A percentile compares a stretch with the other conserved stretches of the same genome.
These are phyloP conservation scores for Acomys russatus DNA, from an alignment of 2,797 vertebrate genomes.

Conservation along the genomic window DNA sequence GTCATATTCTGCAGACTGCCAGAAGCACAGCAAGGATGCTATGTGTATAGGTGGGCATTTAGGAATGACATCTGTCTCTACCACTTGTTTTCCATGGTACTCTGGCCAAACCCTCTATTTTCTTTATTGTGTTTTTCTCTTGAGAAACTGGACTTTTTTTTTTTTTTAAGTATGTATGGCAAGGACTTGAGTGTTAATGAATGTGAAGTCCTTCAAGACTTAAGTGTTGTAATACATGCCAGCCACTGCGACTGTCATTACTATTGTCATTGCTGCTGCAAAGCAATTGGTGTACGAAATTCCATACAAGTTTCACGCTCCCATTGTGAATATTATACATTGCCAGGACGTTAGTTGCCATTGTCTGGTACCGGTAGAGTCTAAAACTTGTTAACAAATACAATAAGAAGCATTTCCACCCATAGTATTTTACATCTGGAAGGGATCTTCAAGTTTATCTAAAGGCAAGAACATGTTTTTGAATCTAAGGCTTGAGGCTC, in stretches of 20 bases:
- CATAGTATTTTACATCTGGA: conserved; percentile 50
- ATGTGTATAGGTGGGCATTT: not conserved
- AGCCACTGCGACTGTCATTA: not conserved
- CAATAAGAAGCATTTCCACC: conserved; percentile 4
- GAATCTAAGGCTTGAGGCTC: conserved; percentile 34
- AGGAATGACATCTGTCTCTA: conserved; percentile 47
- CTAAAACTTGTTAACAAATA: conserved; percentile 32
- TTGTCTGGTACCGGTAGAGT: not conserved
- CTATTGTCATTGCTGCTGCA: not conserved
- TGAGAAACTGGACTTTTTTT: conserved; percentile 10
- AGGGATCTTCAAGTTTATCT: conserved; percentile 7
- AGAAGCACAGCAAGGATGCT: not conserved
- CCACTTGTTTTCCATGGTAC: not conserved
- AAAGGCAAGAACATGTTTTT: conserved; percentile 39
- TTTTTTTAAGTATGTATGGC: not conserved
- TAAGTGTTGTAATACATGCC: not conserved
- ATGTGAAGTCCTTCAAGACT: not conserved
- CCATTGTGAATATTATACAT: not conserved
- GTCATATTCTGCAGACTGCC: rapidly evolving
- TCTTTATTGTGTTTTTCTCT: not conserved
- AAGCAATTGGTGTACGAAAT: not conserved
- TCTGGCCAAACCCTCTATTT: not conserved
- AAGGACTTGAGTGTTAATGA: not conserved
- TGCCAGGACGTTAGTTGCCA: not conserved
- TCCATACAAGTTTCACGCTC: not conserved